Evolutionary conservation across 2,113 vertebrate species (phyloP), one percentile per base, ranked within the genome.

Genomic region (Percopsis transmontana): DNA sequence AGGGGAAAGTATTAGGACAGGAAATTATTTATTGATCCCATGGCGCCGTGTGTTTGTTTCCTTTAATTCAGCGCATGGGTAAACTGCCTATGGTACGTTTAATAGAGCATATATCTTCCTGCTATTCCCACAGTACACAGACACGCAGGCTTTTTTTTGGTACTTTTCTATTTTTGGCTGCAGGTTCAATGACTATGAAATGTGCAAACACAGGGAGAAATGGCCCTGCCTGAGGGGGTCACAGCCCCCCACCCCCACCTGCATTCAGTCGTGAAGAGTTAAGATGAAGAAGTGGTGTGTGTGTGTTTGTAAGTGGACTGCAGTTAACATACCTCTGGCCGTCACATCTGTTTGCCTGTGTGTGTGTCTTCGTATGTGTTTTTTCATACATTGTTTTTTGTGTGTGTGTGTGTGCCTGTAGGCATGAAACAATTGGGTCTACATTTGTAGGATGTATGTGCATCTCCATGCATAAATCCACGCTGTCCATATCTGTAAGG

Each of bases 161-260:
- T 65, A 71, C 66, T 53, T 76, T 80, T 88, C 82, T 91, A 88
- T 91, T 86, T 92, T 90, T 80, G 88, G 75, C 82, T 74, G 72
- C 71, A 84, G 82, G 84, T 90, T 90, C 85, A 91, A 79, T 88
- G 85, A 86, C 85, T 87, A 85, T 88, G 76, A 88, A 88, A 85
- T 89, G 82, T 86, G 82, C 84, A 83, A 87, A 89, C 85, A 88
- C 80, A 79, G 70, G 72, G 77, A 89, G 85, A 86, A 83, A 83
- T 82, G 70, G 74, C 80, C 74, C 72, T 81, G 84, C 84, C 80
- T 12, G n/a, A 75, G 76, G 76, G n/a, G 47, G 68, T 81, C 47
- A 50, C 80, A 78, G 57, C 81, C 79, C 74, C 65, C 70, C 81
- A 74, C 71, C 65, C 39, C 70, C 57, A 62, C 68, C 71, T 80